Evolutionary conservation across 2,888 invertebrate genomes (phyloP).

Genomic region (Mamestra brassicae): DNA sequence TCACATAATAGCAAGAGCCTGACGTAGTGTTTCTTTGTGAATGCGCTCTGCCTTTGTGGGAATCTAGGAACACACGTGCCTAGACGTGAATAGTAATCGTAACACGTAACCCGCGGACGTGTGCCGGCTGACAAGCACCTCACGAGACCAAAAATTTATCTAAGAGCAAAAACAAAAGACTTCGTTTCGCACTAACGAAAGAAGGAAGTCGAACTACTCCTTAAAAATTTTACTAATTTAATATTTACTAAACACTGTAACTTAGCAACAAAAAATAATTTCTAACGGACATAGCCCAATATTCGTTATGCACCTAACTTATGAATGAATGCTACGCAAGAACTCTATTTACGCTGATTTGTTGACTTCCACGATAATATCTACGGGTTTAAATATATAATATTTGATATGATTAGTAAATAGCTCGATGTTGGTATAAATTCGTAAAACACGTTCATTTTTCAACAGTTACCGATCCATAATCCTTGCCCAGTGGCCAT

Average conservation of each 20-base stretch:
- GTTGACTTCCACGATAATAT: slow-evolving; percentile 49
- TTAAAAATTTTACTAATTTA: slow-evolving; percentile 19
- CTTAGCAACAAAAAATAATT: slow-evolving; percentile 17
- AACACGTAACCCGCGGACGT: slow-evolving; percentile 49
- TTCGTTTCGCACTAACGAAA: slow-evolving; percentile 24
- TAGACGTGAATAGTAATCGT: slow-evolving; percentile 53
- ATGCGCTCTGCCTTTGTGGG: slow-evolving; percentile 50
- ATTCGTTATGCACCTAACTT: slow-evolving; percentile 21
- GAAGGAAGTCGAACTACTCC: slow-evolving; percentile 31
- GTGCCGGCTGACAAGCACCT: slow-evolving; percentile 45
- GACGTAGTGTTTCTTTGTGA: slow-evolving; percentile 54
- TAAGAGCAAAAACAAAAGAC: slow-evolving; percentile 58
- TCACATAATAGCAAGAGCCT: slow-evolving; percentile 50
- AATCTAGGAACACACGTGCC: slow-evolving; percentile 61
- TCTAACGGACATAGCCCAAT: background rate
- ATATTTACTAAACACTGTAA: background rate
- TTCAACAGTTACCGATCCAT: slow-evolving; percentile 39
- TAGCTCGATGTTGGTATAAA: slow-evolving; percentile 60
- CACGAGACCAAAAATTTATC: slow-evolving; percentile 50
- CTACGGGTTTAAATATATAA: slow-evolving; percentile 44
- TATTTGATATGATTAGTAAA: slow-evolving; percentile 63
- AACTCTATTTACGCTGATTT: slow-evolving; percentile 58
- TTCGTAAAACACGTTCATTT: slow-evolving; percentile 36
- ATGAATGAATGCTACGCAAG: slow-evolving; percentile 55
- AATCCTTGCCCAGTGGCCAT: background rate